phyloP scores from a whole-genome alignment of 37 sponge, comb jelly and placozoan genomes.

The Axinella damicornis region DNA sequence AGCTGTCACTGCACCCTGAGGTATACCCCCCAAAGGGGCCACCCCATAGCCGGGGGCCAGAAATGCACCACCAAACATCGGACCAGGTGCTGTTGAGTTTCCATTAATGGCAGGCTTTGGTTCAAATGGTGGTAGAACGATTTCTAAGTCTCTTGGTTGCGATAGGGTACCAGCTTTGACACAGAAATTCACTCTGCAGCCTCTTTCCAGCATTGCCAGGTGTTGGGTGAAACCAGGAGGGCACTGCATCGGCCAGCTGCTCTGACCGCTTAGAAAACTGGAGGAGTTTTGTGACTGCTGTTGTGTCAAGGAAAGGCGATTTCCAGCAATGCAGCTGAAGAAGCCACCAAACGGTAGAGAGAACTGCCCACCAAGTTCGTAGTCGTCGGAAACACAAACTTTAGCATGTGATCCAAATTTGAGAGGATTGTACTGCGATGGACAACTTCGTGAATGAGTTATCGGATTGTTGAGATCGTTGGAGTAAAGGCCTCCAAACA shows the following conservation, averaged over 20 bases:
- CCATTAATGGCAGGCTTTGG: background rate
- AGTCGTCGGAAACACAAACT: slow-evolving; percentile 50
- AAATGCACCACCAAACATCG: no score
- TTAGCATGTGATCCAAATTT: slow-evolving; percentile 11
- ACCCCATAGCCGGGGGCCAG: no score
- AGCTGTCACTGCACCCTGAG: no score
- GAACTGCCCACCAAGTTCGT: slow-evolving; percentile 33
- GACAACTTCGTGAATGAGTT: slow-evolving; percentile 42
- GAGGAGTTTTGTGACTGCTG: background rate
- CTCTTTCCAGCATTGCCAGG: slow-evolving; percentile 26
- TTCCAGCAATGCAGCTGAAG: slow-evolving; percentile 56
- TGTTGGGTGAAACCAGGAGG: slow-evolving; percentile 54
- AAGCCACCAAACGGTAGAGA: slow-evolving; percentile 73
- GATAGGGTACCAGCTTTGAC: slow-evolving; percentile 15
- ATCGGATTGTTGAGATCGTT: slow-evolving; percentile 13
- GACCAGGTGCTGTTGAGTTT: no score
- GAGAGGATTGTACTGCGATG: slow-evolving; percentile 27
- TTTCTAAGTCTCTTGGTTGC: background rate
- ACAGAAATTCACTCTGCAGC: slow-evolving; percentile 55
- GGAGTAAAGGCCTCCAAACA: slow-evolving; percentile 63
- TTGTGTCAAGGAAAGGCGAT: no score
- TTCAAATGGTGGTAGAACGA: slow-evolving; percentile 8
- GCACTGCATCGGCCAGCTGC: slow-evolving; percentile 26
- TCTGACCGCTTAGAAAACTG: background rate
- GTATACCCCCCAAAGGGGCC: no score